Conservation (phyloP, 2,888 invertebrate genomes). For the Epistrophe eligans region DNA sequence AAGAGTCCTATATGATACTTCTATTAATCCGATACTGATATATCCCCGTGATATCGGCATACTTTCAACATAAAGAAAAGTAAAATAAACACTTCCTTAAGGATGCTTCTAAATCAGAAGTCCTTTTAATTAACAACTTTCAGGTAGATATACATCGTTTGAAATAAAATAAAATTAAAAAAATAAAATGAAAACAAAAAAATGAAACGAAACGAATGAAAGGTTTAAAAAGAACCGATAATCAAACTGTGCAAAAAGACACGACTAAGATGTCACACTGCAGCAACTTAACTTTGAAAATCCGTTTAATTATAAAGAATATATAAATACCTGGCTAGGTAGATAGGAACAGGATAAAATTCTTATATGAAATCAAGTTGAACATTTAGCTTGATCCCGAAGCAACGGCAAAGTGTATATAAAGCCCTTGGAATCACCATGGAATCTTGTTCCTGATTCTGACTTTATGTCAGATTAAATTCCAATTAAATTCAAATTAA, state of each 20-base stretch:
- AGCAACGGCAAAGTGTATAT: background rate
- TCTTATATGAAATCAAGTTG: slow-evolving; percentile 39
- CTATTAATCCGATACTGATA: background rate
- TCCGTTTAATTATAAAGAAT: slow-evolving; percentile 54
- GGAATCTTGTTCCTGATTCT: background rate
- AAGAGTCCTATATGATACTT: background rate
- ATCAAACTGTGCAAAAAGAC: slow-evolving; percentile 42
- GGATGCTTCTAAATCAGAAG: slow-evolving; percentile 20
- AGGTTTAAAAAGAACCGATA: slow-evolving; percentile 46
- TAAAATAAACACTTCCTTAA: background rate
- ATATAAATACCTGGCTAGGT: background rate
- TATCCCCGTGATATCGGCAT: background rate
- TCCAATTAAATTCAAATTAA: slow-evolving; percentile 66
- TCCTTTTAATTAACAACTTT: slow-evolving; percentile 57
- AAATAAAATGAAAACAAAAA: no score
- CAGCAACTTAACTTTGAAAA: slow-evolving; percentile 62
- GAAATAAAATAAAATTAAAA: slow-evolving; percentile 3
- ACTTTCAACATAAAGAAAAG: background rate
- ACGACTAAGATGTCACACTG: slow-evolving; percentile 9
- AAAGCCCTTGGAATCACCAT: slow-evolving; percentile 19
- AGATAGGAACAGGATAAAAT: slow-evolving; percentile 27
- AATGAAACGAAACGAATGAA: background rate
- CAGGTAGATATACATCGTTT: background rate
- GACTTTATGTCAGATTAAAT: slow-evolving; percentile 46
- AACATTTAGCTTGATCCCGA: slow-evolving; percentile 11